Conservation (phyloP, 2,888 invertebrate genomes). For the Melanophora roralis region DNA sequence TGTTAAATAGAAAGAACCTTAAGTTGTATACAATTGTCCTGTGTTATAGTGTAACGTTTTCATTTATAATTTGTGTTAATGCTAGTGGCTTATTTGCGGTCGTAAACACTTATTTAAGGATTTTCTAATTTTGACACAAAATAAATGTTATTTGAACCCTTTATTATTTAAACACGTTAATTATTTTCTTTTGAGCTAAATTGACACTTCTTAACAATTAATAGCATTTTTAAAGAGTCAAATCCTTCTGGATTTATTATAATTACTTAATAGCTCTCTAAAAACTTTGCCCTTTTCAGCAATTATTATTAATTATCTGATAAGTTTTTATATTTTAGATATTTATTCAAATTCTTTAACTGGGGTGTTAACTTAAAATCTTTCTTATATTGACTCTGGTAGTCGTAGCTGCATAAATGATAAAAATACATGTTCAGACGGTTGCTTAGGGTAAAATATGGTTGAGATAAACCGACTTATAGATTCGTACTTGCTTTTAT, state of each 20-base stretch:
- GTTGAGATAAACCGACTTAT: too few relatives aligned
- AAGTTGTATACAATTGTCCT: too few relatives aligned
- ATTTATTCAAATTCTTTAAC: too few relatives aligned
- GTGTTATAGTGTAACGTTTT: not conserved
- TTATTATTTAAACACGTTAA: not conserved
- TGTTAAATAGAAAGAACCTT: too few relatives aligned
- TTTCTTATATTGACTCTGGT: too few relatives aligned
- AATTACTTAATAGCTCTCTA: not conserved
- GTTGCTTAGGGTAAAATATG: too few relatives aligned
- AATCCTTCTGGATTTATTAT: not conserved
- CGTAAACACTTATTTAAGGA: not conserved
- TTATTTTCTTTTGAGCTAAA: not conserved
- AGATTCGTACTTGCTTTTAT: too few relatives aligned
- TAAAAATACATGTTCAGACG: too few relatives aligned
- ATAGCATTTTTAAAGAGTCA: not conserved
- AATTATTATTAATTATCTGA: not conserved
- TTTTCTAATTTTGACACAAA: not conserved
- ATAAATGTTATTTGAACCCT: not conserved
- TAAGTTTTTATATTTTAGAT: too few relatives aligned
- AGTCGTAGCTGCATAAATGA: too few relatives aligned
- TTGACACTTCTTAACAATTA: not conserved
- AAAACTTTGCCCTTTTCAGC: not conserved
- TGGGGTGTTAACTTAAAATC: too few relatives aligned
- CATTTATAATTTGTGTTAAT: not conserved
- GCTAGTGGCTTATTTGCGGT: not conserved